Evolutionary conservation across 2,113 vertebrate genomes (phyloP).

Genomic region (Heterochromis multidens): DNA sequence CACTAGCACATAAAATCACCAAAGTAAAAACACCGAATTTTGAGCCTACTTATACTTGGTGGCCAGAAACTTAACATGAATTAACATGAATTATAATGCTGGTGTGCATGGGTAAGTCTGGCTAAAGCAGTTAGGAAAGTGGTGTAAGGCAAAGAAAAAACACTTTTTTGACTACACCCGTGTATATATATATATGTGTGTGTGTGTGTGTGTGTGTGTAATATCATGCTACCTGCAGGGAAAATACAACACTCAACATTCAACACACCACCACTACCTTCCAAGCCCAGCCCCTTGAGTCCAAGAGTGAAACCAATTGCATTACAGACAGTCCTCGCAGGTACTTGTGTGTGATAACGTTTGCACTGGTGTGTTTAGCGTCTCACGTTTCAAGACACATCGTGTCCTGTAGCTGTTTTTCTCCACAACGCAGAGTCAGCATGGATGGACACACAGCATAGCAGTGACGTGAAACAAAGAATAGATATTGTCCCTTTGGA

Average conservation of each 20-base stretch:
- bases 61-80: neutral
- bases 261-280: neutral
- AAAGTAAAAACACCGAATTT: neutral
- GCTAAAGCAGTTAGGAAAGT: neutral
- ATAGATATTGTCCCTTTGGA: neutral
- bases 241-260: neutral
- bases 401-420: slow-evolving; percentile 28
- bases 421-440: neutral
- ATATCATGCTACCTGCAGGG: too few relatives aligned
- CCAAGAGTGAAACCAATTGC: slow-evolving; percentile 6
- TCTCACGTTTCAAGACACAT: slow-evolving; percentile 34
- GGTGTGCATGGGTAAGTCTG: neutral
- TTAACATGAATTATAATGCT: neutral
- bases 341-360: neutral
- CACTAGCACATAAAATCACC: neutral
- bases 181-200: too few relatives aligned
- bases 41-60: neutral
- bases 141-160: neutral
- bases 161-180: too few relatives aligned
- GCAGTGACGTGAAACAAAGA: neutral
- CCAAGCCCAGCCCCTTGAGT: slow-evolving; percentile 20
- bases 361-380: neutral
- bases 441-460: neutral
- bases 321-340: neutral
- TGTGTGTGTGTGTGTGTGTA: too few relatives aligned